These are phyloP conservation scores for Gouania willdenowi DNA, from an alignment of 2,797 vertebrate species.

Conservation along the genomic window DNA sequence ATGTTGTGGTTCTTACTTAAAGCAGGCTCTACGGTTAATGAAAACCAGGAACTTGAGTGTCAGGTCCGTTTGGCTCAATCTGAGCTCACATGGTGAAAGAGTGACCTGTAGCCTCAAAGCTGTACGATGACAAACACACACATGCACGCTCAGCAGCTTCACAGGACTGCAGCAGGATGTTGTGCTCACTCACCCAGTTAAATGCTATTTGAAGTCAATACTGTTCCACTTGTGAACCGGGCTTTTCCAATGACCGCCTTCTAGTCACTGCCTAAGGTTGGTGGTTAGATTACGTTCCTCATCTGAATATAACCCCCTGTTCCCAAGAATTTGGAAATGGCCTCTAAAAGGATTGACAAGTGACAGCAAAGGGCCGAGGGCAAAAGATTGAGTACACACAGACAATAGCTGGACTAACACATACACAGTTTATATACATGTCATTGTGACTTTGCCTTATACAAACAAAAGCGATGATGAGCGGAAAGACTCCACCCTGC, in stretches of 20 bases:
- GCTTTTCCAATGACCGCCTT: background rate
- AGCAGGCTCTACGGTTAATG: background rate
- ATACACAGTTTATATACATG: too few relatives aligned
- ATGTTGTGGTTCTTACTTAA: background rate
- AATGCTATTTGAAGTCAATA: conserved; percentile 41
- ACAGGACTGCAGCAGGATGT: conserved; percentile 45
- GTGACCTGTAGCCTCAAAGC: conserved; percentile 5
- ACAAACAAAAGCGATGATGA: conserved; percentile 13
- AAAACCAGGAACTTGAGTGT: background rate
- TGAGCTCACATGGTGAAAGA: background rate
- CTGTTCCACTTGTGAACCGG: conserved; percentile 7
- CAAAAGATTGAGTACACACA: too few relatives aligned
- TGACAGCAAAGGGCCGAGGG: too few relatives aligned
- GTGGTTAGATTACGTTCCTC: too few relatives aligned
- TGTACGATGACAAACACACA: background rate
- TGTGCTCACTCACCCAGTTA: conserved; percentile 59
- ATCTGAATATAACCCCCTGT: too few relatives aligned
- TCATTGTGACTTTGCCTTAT: background rate
- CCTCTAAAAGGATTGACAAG: too few relatives aligned
- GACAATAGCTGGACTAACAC: too few relatives aligned
- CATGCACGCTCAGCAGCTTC: conserved; percentile 22
- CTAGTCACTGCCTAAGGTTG: too few relatives aligned
- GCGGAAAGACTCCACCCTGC: background rate
- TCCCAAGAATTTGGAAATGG: too few relatives aligned
- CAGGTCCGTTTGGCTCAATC: conserved; percentile 6